Evolutionary conservation across 2,797 vertebrate genomes (phyloP), one percentile per base, ranked within the genome.

Genomic region (Micrastur ruficollis): DNA sequence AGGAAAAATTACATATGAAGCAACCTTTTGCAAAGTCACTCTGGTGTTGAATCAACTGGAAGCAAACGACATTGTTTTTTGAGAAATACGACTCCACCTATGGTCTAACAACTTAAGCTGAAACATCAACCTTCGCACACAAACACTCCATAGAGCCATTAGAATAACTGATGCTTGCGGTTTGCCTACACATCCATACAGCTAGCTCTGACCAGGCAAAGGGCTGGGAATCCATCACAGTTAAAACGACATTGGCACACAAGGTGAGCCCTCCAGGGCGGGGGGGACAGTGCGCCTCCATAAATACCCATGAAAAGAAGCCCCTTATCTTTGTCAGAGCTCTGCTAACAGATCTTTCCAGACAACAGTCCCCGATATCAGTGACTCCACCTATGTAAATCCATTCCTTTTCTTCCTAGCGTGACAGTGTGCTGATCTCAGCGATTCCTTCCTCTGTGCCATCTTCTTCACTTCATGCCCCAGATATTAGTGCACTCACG

Each of bases 181-280:
- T 90, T 47, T 71, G 25, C 49, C 38, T 62, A 20, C 38, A 86
- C 44, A 93, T 63, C 75, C 46, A 44, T 4, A 46, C 6, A 63
- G 42, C 36, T 20, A 5, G 3, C 68, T 63, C 44, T 50, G 25
- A 63, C 5, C 55, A 47, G 70, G 66, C 83, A 66, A 79, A 83
- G 68, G 56, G 65, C 47, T 16, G 5, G 76, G 52, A 91, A 89
- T 70, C 78, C 46, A 50, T 86, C 61, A 63, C 3, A 2, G 49
- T 38, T 58, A 65, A 63, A 90, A 40, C 0, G 1, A 63, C 84
- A 80, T 8, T 42, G 46, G 62, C 61, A 44, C 47, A 32, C 42
- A 61, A 58, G 83, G 80, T 49, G 78, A 95, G 47, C 68, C 70
- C 59, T 70, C 49, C 70, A 26, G 81, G 59, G 73, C 31, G 76